phyloP scores from a whole-genome alignment of 1,140 invertebrate genomes.

The Chlorops oryzae region DNA sequence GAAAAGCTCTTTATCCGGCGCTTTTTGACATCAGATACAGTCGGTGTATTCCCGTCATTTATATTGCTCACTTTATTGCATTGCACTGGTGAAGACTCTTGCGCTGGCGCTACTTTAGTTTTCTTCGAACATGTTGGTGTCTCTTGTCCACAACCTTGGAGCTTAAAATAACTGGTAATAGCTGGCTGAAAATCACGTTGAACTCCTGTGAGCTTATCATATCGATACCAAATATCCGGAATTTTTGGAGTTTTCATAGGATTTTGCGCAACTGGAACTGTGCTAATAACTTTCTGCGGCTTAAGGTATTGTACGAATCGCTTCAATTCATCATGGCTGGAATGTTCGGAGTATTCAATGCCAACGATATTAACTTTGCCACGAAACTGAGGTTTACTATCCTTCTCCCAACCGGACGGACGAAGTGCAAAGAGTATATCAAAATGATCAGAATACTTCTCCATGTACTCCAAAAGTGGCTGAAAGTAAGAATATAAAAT shows the following conservation, averaged over 20 bases:
- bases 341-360: conserved; percentile 45
- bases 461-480: conserved; percentile 33
- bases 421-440: conserved; percentile 36
- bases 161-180: no score
- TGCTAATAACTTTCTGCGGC: conserved; percentile 37
- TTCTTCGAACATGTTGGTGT: not conserved
- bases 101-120: no score
- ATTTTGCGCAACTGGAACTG: conserved; percentile 29
- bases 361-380: conserved; percentile 38
- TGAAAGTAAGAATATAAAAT: conserved; percentile 7
- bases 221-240: conserved; percentile 34
- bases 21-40: no score
- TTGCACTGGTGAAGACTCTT: no score
- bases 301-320: conserved; percentile 42
- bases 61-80: no score
- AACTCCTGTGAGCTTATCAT: not conserved
- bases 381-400: conserved; percentile 31
- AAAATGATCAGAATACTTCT: conserved; percentile 22
- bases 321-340: conserved; percentile 38
- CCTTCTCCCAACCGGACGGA: conserved; percentile 44
- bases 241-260: conserved; percentile 25
- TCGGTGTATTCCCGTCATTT: no score
- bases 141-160: not conserved
- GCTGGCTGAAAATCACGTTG: conserved; percentile 12
- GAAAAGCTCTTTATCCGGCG: no score